These are phyloP conservation scores for Cryptotermes secundus DNA, from an alignment of 1,140 invertebrate genomes.

Conservation along the genomic window DNA sequence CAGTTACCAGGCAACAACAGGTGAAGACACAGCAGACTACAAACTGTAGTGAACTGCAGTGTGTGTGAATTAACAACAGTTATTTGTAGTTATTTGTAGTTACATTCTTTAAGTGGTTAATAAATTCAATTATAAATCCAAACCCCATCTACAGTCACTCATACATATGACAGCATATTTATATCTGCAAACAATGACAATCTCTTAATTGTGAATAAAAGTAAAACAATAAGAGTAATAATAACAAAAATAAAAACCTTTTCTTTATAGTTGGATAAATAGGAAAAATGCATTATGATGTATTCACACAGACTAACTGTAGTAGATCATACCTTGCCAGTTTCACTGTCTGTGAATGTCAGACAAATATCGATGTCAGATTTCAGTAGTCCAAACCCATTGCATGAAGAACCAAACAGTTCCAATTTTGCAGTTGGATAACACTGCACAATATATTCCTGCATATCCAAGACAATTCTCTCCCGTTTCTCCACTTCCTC, in stretches of 20 bases:
- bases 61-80: too few species aligned
- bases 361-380: slow-evolving; percentile 66
- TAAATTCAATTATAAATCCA: too few species aligned
- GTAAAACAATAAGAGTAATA: not conserved
- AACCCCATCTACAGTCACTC: too few species aligned
- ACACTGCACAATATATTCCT: slow-evolving; percentile 45
- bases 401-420: slow-evolving; percentile 63
- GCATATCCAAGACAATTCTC: slow-evolving; percentile 46
- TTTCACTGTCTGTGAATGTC: slow-evolving; percentile 50
- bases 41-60: too few species aligned
- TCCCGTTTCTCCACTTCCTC: slow-evolving; percentile 46
- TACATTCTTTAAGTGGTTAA: too few species aligned
- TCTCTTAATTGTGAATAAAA: too few species aligned
- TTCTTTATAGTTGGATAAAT: not conserved
- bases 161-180: too few species aligned
- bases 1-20: too few species aligned
- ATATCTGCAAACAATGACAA: too few species aligned
- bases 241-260: not conserved
- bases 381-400: slow-evolving; percentile 61
- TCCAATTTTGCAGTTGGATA: slow-evolving; percentile 50
- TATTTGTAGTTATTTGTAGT: too few species aligned
- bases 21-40: too few species aligned
- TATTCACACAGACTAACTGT: slow-evolving; percentile 35
- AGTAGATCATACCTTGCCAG: slow-evolving; percentile 37
- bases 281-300: too few species aligned